Percentiles rank a stretch among this genome's conserved stretches.
Evolutionary conservation across 2,888 invertebrate genomes (phyloP).

Genomic region (Salticus scenicus): DNA sequence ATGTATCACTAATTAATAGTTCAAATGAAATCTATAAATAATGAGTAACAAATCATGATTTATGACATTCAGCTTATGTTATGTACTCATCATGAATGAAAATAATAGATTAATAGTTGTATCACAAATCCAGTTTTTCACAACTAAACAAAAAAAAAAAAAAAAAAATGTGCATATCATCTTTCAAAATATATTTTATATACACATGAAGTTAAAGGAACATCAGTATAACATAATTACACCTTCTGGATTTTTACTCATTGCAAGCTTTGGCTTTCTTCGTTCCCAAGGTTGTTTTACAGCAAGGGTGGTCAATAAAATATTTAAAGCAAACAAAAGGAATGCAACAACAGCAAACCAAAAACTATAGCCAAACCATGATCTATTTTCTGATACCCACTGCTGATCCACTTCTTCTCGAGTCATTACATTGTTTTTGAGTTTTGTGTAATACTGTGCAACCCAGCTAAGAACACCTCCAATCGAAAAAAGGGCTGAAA

Average conservation of each 20-base stretch:
- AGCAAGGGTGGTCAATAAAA: slow-evolving; percentile 84
- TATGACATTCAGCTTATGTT: too few species aligned
- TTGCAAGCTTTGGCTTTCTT: slow-evolving; percentile 82
- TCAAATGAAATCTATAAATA: too few species aligned
- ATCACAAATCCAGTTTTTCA: too few species aligned
- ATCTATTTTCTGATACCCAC: slow-evolving; percentile 89
- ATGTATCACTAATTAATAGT: too few species aligned
- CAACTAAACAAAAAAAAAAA: too few species aligned
- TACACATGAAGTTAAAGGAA: slow-evolving; percentile 23
- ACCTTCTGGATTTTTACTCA: slow-evolving; percentile 78
- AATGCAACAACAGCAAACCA: slow-evolving; percentile 87
- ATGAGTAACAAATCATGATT: too few species aligned
- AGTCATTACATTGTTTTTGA: slow-evolving; percentile 88
- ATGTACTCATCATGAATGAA: too few species aligned
- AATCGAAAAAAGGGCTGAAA: slow-evolving; percentile 84
- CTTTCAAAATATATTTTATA: background rate
- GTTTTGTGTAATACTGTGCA: slow-evolving; percentile 86
- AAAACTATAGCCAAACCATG: slow-evolving; percentile 90
- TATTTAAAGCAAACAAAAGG: slow-evolving; percentile 83
- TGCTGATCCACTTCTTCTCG: slow-evolving; percentile 85
- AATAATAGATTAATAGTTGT: too few species aligned
- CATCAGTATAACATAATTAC: slow-evolving; percentile 87
- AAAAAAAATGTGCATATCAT: too few species aligned
- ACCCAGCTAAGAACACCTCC: slow-evolving; percentile 88
- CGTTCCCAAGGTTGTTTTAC: slow-evolving; percentile 81